A percentile compares a stretch with the other conserved stretches of the same genome.
These are phyloP conservation scores for Lepidocolaptes lacrymiger DNA, from an alignment of 2,797 vertebrate species.

Conservation along the genomic window DNA sequence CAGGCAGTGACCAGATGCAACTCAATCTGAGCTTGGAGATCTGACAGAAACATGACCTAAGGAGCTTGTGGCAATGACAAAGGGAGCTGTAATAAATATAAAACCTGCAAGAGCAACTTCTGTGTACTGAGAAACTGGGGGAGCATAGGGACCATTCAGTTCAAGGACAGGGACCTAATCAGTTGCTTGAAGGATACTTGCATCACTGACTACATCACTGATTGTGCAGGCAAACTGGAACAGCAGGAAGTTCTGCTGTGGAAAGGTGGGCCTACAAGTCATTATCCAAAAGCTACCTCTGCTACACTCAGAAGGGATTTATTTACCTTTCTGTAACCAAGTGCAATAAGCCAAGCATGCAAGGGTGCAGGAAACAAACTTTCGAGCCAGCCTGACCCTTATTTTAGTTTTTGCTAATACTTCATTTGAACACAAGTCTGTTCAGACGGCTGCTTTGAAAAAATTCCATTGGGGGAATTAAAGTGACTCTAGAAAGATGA, in stretches of 20 bases:
- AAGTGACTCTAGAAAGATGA: not conserved
- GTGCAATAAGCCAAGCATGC: not conserved
- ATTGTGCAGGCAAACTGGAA: not conserved
- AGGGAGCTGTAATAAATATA: not conserved
- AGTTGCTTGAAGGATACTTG: not conserved
- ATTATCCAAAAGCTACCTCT: not conserved
- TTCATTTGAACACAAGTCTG: not conserved
- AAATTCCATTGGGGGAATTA: not conserved
- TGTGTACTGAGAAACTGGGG: not conserved
- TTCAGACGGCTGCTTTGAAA: not conserved
- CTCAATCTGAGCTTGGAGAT: not conserved
- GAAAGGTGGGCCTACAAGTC: not conserved
- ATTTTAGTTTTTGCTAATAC: not conserved
- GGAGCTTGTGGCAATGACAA: not conserved
- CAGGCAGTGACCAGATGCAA: not conserved
- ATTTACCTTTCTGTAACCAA: not conserved
- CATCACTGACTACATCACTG: rapidly evolving
- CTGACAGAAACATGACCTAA: not conserved
- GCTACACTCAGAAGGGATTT: not conserved
- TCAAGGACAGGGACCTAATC: not conserved
- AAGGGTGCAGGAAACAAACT: not conserved
- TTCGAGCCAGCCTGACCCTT: not conserved
- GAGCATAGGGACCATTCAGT: not conserved
- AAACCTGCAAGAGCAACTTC: not conserved
- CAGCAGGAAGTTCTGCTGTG: not conserved